These are phyloP conservation scores for Meriones psammophilus DNA, from an alignment of 2,797 vertebrate genomes.

Conservation along the genomic window DNA sequence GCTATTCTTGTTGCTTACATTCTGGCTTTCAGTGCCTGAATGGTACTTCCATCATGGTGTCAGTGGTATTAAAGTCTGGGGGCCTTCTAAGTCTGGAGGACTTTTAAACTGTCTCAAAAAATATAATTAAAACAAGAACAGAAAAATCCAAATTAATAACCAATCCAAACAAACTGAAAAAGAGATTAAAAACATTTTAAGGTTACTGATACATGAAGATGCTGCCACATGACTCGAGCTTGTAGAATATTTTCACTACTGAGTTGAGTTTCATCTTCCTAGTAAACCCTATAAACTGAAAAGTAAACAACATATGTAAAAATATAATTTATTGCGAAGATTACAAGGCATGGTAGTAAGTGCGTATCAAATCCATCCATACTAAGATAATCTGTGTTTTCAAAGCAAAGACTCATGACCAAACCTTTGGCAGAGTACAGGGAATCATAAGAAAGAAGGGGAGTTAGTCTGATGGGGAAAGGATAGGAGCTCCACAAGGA, in stretches of 20 bases:
- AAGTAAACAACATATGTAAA: neutral
- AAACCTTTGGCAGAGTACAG: too few species aligned
- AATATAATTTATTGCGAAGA: neutral
- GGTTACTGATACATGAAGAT: neutral
- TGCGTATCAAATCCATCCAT: neutral
- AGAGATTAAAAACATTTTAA: neutral
- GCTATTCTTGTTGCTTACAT: neutral
- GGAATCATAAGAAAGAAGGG: too few species aligned
- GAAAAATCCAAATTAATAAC: neutral
- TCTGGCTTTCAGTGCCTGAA: neutral
- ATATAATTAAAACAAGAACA: neutral
- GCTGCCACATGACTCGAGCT: neutral
- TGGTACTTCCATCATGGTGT: neutral
- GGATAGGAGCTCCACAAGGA: too few species aligned
- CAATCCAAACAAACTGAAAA: neutral
- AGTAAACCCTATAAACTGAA: too few species aligned
- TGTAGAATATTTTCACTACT: neutral
- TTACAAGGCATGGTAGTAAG: neutral
- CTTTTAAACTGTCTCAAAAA: neutral
- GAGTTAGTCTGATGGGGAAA: too few species aligned
- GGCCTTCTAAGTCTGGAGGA: neutral
- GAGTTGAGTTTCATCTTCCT: neutral
- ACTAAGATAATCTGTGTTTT: neutral
- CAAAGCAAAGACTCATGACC: too few species aligned
- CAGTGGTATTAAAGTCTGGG: neutral